Conservation (phyloP, 2,113 vertebrate genomes). For the Corydoras maculifer region DNA sequence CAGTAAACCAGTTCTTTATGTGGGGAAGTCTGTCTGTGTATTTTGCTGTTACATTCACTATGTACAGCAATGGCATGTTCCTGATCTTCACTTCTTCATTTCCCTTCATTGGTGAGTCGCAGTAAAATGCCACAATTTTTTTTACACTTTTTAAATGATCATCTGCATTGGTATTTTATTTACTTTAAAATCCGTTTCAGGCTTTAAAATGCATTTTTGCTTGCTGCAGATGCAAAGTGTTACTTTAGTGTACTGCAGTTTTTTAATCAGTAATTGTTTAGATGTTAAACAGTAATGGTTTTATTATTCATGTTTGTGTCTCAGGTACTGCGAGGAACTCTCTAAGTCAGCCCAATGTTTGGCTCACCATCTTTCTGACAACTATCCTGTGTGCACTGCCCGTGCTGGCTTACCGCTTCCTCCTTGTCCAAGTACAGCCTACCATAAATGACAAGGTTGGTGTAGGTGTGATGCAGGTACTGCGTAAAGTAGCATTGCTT, state of each 20-base stretch:
- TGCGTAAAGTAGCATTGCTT: neutral
- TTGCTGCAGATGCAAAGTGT: no score
- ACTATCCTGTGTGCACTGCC: slow-evolving; percentile 77
- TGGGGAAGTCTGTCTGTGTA: slow-evolving; percentile 92
- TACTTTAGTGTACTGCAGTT: no score
- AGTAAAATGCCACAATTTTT: no score
- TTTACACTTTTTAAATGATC: no score
- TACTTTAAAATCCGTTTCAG: no score
- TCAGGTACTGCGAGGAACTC: slow-evolving; percentile 84
- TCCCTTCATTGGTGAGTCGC: slow-evolving; percentile 79
- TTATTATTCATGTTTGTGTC: neutral
- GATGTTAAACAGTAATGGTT: no score
- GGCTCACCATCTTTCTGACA: slow-evolving; percentile 80
- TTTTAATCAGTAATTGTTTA: no score
- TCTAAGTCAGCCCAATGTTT: slow-evolving; percentile 77
- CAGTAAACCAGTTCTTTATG: slow-evolving; percentile 85
- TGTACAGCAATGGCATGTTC: slow-evolving; percentile 89
- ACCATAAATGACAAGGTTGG: slow-evolving; percentile 77
- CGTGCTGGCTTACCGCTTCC: slow-evolving; percentile 71
- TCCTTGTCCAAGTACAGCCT: slow-evolving; percentile 70
- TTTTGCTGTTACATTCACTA: slow-evolving; percentile 82
- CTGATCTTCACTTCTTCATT: slow-evolving; percentile 77
- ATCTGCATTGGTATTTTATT: no score
- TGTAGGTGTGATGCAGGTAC: neutral
- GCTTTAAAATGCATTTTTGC: no score